phyloP scores from a whole-genome alignment of 92 coral and sea anemone genomes.

The Epizoanthus rinbou region DNA sequence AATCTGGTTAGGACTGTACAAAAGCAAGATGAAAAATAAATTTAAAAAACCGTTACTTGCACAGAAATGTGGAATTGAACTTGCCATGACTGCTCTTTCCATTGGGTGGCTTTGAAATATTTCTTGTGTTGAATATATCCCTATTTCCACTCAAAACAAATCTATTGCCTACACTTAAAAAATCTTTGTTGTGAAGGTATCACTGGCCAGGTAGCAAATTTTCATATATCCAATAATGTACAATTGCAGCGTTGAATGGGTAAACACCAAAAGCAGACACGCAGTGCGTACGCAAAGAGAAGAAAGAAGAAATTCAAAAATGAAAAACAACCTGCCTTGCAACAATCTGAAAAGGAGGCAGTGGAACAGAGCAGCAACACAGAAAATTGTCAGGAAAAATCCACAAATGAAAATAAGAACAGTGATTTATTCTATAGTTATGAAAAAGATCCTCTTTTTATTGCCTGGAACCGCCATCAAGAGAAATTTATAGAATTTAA shows the following conservation, averaged over 20 bases:
- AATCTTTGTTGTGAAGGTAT: no score
- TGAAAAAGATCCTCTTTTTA: neutral
- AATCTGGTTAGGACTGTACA: no score
- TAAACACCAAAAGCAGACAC: constrained; percentile 9
- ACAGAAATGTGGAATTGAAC: no score
- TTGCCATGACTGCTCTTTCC: no score
- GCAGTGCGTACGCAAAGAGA: constrained; percentile 14
- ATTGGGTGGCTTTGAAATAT: no score
- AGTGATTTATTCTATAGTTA: neutral
- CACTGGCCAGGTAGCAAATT: no score
- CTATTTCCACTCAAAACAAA: no score
- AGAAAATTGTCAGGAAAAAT: neutral
- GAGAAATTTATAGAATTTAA: neutral
- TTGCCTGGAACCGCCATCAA: neutral
- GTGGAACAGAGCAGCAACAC: neutral
- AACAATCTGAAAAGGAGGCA: constrained; percentile 4
- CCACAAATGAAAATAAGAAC: neutral
- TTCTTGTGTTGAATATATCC: no score
- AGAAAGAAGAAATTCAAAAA: neutral
- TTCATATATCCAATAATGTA: neutral
- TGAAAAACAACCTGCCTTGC: neutral
- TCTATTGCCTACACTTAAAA: no score
- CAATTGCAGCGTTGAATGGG: neutral
- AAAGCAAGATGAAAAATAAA: no score
- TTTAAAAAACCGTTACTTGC: no score